phyloP scores from a whole-genome alignment of 2,113 vertebrate genomes.

The Eira barbara region DNA sequence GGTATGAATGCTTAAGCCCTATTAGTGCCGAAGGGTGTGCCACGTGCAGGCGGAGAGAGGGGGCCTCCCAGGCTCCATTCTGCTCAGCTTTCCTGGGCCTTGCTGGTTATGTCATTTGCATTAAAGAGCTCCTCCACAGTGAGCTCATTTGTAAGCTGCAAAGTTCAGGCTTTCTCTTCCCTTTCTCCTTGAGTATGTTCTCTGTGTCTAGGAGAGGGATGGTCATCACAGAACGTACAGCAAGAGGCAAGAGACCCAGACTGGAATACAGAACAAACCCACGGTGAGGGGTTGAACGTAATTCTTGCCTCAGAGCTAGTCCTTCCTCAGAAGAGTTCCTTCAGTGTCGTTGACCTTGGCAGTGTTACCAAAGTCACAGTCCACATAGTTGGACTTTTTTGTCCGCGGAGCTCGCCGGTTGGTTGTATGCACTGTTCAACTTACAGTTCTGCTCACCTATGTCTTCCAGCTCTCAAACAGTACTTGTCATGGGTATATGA shows the following conservation, averaged over 20 bases:
- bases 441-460: slow-evolving; percentile 22
- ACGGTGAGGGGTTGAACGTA: neutral
- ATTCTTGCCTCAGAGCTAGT: slow-evolving; percentile 3
- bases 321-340: neutral
- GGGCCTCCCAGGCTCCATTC: neutral
- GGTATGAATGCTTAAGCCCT: slow-evolving; percentile 38
- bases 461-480: slow-evolving; percentile 29
- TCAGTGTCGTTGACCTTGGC: slow-evolving; percentile 55
- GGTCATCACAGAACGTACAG: neutral
- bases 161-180: neutral
- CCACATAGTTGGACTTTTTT: slow-evolving; percentile 42
- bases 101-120: neutral
- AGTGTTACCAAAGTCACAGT: neutral
- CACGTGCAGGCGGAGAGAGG: neutral
- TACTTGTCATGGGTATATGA: neutral
- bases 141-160: neutral
- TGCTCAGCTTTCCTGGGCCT: neutral
- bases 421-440: slow-evolving; percentile 47
- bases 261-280: neutral
- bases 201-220: neutral
- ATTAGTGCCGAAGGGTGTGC: neutral
- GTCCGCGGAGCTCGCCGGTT: slow-evolving; percentile 25
- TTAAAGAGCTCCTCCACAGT: neutral
- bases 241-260: fast-evolving
- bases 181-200: neutral